Evolutionary conservation across 2,113 vertebrate species (phyloP).

Genomic region (Beaufortia kweichowensis): DNA sequence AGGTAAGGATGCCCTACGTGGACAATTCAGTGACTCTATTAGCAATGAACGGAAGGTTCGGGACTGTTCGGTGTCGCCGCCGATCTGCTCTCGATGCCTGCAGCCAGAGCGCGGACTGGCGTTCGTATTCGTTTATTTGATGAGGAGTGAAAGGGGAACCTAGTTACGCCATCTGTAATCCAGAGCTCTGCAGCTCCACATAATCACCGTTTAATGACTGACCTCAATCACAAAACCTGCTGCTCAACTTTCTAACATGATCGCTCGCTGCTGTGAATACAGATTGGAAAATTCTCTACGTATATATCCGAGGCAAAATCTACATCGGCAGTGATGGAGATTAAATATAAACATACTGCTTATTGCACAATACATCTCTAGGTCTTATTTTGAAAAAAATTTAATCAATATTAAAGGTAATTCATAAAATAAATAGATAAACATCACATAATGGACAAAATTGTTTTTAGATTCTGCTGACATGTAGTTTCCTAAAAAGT

Average conservation of each 20-base stretch:
- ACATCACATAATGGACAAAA: no score
- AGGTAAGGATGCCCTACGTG: slow-evolving; percentile 6
- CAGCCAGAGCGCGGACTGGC: slow-evolving; percentile 36
- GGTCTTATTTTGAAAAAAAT: no score
- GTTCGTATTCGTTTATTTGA: slow-evolving; percentile 56
- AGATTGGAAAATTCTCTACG: background rate
- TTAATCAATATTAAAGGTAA: no score
- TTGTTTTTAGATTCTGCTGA: background rate
- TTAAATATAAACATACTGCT: background rate
- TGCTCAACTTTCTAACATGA: slow-evolving; percentile 6
- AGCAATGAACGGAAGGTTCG: slow-evolving; percentile 47
- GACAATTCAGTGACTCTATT: slow-evolving; percentile 33
- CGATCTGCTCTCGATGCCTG: slow-evolving; percentile 44
- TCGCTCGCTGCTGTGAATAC: slow-evolving; percentile 7
- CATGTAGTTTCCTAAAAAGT: background rate
- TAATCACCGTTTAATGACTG: slow-evolving; percentile 48
- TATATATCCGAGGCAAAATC: background rate
- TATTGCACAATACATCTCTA: background rate
- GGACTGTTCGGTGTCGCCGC: slow-evolving; percentile 46
- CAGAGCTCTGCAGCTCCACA: slow-evolving; percentile 23
- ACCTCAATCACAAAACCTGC: slow-evolving; percentile 46
- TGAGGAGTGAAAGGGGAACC: slow-evolving; percentile 56
- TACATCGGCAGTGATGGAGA: no score
- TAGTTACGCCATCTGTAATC: slow-evolving; percentile 56
- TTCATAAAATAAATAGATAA: no score